A percentile compares a stretch with the other conserved stretches of the same genome.
Conservation (phyloP, 2,797 vertebrate species). For the Brachyrhaphis roseni region DNA sequence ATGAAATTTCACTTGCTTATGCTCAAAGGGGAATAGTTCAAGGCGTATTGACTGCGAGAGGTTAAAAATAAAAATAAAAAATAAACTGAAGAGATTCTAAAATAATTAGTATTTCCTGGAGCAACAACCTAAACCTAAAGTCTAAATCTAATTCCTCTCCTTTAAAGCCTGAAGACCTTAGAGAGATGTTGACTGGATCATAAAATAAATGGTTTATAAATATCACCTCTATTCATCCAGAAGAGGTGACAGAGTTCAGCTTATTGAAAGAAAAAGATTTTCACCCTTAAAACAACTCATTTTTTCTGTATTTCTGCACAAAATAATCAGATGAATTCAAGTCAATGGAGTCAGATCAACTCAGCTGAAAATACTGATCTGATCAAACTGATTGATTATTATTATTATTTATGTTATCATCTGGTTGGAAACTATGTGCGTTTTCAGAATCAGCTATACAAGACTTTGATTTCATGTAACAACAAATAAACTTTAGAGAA, state of each 20-base stretch:
- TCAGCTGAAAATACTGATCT: neutral
- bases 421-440: too few species aligned
- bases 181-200: neutral
- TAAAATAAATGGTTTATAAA: slow-evolving; percentile 4
- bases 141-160: neutral
- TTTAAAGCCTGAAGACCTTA: neutral
- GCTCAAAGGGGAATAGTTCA: neutral
- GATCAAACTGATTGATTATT: neutral
- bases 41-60: neutral
- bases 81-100: neutral
- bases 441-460: too few species aligned
- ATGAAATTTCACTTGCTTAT: slow-evolving; percentile 10
- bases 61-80: neutral
- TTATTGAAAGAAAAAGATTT: neutral
- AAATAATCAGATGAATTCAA: neutral
- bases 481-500: too few species aligned
- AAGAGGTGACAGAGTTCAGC: neutral
- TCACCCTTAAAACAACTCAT: neutral
- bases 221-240: neutral
- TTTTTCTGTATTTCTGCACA: neutral
- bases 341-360: neutral
- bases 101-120: neutral
- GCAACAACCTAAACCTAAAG: neutral
- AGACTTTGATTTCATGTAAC: too few species aligned
- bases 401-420: neutral